phyloP scores from a whole-genome alignment of 2,888 invertebrate genomes.

The Tholera decimalis region DNA sequence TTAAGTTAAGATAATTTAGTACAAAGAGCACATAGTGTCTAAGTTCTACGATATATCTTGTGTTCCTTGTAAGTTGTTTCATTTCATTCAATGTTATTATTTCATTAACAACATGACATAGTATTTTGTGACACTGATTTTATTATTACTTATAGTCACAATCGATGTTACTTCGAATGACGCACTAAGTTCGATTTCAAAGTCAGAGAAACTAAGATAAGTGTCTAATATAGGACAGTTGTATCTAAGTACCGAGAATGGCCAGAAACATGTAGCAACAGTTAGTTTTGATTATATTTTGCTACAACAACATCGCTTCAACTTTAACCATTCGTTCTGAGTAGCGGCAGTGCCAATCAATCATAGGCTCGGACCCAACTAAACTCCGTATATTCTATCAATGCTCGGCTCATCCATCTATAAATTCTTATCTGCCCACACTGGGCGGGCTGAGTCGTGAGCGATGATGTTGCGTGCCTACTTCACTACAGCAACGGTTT shows the following conservation, averaged over 20 bases:
- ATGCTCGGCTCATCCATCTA: constrained; percentile 83
- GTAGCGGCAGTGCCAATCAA: constrained; percentile 78
- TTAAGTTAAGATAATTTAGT: constrained; percentile 66
- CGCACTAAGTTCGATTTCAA: background rate
- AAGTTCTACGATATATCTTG: constrained; percentile 51
- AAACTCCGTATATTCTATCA: constrained; percentile 86
- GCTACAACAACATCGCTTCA: constrained; percentile 18
- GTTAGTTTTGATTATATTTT: constrained; percentile 10
- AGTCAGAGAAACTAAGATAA: background rate
- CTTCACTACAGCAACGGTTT: constrained; percentile 71
- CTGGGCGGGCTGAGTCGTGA: constrained; percentile 80
- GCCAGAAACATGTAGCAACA: background rate
- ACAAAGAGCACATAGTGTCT: constrained; percentile 76
- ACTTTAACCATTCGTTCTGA: constrained; percentile 77
- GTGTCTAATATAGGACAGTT: background rate
- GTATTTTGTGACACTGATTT: background rate
- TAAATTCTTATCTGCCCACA: constrained; percentile 86
- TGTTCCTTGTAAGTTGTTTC: constrained; percentile 57
- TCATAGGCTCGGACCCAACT: constrained; percentile 78
- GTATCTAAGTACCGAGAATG: background rate
- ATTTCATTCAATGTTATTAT: constrained; percentile 56
- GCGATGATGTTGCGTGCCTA: constrained; percentile 84
- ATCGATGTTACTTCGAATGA: background rate
- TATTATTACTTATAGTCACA: constrained; percentile 3
- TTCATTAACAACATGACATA: constrained; percentile 40